phyloP scores from a whole-genome alignment of 2,888 invertebrate species.

The Drosophila limbata region DNA sequence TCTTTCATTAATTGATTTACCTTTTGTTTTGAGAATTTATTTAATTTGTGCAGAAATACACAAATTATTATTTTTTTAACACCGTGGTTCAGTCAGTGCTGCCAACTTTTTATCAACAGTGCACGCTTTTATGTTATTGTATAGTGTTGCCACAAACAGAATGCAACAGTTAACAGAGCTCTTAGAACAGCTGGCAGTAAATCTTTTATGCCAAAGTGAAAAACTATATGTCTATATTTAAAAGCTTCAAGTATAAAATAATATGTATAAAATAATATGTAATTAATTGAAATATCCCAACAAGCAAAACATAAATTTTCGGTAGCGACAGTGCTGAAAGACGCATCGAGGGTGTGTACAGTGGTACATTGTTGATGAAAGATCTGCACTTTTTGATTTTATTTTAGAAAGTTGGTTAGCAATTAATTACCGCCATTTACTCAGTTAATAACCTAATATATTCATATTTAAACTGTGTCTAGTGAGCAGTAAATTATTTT shows the following conservation, averaged over 20 bases:
- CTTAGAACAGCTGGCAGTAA: constrained; percentile 37
- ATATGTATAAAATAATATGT: no score
- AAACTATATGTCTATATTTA: neutral
- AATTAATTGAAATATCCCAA: neutral
- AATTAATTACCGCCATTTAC: neutral
- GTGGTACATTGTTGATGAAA: neutral
- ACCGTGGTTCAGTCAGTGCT: no score
- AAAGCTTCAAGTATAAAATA: neutral
- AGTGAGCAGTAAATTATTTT: neutral
- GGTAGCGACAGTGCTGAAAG: constrained; percentile 31
- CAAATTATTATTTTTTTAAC: neutral
- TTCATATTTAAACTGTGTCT: no score
- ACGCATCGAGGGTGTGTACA: constrained; percentile 30
- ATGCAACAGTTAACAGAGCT: constrained; percentile 9
- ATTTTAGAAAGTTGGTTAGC: neutral
- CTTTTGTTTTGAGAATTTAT: neutral
- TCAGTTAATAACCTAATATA: neutral
- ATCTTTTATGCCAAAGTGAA: neutral
- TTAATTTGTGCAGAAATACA: neutral
- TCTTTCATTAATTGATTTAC: constrained; percentile 3
- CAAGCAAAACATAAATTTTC: neutral
- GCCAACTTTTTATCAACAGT: constrained; percentile 25
- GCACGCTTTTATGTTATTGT: constrained; percentile 47
- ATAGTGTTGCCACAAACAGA: constrained; percentile 27
- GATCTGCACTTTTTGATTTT: constrained; percentile 5